A percentile compares a stretch with the other conserved stretches of the same genome.
Evolutionary conservation across 1,140 invertebrate genomes (phyloP).

Genomic region (Neodiprion virginianus): DNA sequence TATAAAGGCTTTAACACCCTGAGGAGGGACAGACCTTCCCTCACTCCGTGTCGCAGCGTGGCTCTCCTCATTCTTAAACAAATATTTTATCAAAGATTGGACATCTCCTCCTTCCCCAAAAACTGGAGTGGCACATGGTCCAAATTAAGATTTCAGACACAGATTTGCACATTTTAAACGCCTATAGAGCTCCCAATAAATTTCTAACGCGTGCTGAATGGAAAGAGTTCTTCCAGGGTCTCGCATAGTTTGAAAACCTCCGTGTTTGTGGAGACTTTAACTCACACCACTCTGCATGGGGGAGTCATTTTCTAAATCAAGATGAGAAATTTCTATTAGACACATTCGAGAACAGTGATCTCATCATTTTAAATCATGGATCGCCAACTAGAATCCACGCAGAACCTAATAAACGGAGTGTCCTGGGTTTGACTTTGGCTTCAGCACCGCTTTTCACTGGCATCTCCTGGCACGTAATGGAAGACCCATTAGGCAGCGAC

Average conservation of each 20-base stretch:
- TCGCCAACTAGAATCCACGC: no score
- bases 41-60: constrained; percentile 13
- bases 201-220: not conserved
- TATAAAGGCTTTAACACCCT: constrained; percentile 23
- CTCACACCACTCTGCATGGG: constrained; percentile 9
- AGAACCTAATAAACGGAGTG: no score
- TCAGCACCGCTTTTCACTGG: no score
- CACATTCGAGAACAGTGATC: no score
- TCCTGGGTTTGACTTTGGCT: no score
- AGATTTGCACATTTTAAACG: not conserved
- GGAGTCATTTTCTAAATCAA: no score
- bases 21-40: constrained; percentile 15
- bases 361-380: no score
- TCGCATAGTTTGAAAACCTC: not conserved
- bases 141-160: not conserved
- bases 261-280: constrained; percentile 29
- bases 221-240: not conserved
- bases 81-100: not conserved
- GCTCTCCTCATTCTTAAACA: constrained; percentile 19
- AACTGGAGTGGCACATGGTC: constrained; percentile 13
- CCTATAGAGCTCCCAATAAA: constrained; percentile 9
- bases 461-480: no score
- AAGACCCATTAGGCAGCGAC: no score
- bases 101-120: not conserved
- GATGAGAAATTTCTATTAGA: no score